Percentiles rank a stretch among this genome's conserved stretches.
Conservation (phyloP, 2,797 vertebrate genomes). For the Psittacula echo region DNA sequence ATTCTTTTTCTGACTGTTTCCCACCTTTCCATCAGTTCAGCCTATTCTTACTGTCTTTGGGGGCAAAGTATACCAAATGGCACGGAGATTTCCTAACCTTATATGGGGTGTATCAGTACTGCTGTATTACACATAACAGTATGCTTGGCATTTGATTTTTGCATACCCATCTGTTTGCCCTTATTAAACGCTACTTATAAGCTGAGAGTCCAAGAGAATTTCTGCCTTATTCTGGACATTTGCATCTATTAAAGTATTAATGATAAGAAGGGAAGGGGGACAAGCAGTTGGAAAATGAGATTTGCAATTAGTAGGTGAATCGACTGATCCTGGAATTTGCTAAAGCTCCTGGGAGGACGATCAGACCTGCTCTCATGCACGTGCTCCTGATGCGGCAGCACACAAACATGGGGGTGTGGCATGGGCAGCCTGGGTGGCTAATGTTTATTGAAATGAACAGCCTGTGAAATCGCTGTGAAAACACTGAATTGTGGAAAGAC, state of each 20-base stretch:
- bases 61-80: background rate
- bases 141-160: background rate
- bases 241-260: background rate
- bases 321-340: constrained; percentile 11
- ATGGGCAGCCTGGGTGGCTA: background rate
- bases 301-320: constrained; percentile 20
- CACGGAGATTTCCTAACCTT: background rate
- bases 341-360: background rate
- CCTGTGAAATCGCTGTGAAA: constrained; percentile 53
- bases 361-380: background rate
- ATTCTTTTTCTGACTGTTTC: background rate
- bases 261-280: background rate
- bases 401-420: background rate
- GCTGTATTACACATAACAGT: background rate
- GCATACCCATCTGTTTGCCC: constrained; percentile 7
- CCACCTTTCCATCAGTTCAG: background rate
- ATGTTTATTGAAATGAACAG: constrained; percentile 52
- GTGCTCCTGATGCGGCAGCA: background rate
- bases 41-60: background rate
- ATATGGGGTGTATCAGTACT: background rate
- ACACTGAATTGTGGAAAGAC: constrained; percentile 8
- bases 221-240: background rate
- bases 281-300: background rate
- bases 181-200: background rate
- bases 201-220: constrained; percentile 4